phyloP scores from a whole-genome alignment of 2,113 vertebrate species.

The Halcyon senegalensis region DNA sequence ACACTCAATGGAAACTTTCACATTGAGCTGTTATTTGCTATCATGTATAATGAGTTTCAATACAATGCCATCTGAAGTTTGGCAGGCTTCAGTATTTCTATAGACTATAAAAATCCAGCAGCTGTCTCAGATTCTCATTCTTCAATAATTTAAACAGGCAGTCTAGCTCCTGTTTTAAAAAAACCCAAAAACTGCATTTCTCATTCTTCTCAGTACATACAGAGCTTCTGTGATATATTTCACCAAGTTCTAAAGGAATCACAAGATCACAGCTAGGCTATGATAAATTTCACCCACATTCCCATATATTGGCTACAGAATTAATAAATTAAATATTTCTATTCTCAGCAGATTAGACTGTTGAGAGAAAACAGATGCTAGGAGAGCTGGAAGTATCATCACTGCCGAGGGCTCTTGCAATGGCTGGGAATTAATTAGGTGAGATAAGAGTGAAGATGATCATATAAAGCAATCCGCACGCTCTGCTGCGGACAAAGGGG shows the following conservation, averaged over 20 bases:
- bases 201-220: not conserved
- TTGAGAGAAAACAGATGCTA: slow-evolving; percentile 46
- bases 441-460: not conserved
- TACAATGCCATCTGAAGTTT: accelerated
- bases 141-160: not conserved
- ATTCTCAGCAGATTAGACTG: not conserved
- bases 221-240: not conserved
- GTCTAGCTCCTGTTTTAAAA: not conserved
- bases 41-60: not conserved
- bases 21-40: not conserved
- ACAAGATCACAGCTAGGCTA: not conserved
- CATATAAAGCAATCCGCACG: not conserved
- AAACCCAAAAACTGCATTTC: not conserved
- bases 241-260: not conserved
- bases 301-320: not conserved
- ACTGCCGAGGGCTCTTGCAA: not conserved
- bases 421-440: slow-evolving; percentile 8
- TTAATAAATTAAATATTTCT: slow-evolving; percentile 25
- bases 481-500: not conserved
- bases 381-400: not conserved
- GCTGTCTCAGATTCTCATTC: not conserved
- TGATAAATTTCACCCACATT: not conserved
- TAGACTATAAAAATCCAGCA: not conserved
- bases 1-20: not conserved
- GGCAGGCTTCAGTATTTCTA: not conserved